A percentile compares a stretch with the other conserved stretches of the same genome.
These are phyloP conservation scores for Nyctibius grandis DNA, from an alignment of 2,797 vertebrate genomes.

Conservation along the genomic window DNA sequence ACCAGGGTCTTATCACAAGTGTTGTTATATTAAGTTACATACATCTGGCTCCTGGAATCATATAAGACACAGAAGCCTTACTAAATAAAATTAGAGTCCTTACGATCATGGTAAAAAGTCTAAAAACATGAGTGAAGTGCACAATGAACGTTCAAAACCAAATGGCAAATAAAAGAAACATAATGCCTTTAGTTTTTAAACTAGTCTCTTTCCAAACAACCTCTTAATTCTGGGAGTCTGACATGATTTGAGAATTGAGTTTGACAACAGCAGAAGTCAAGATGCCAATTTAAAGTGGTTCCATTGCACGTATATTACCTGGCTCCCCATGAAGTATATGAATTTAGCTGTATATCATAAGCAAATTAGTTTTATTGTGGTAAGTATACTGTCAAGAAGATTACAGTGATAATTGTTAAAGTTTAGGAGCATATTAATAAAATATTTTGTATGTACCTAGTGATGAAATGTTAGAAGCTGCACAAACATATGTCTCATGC, in stretches of 20 bases:
- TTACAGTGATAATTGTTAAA: background rate
- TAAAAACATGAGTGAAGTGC: background rate
- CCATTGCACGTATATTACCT: fast-evolving
- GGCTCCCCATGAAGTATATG: fast-evolving
- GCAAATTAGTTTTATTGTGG: background rate
- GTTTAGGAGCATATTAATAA: fast-evolving
- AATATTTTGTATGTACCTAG: background rate
- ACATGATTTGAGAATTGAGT: background rate
- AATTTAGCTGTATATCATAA: background rate
- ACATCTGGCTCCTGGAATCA: background rate
- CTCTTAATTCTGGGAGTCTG: background rate
- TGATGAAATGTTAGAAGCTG: background rate
- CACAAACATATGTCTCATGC: background rate
- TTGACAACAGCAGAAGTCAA: background rate
- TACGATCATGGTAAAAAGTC: background rate
- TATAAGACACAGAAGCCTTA: background rate
- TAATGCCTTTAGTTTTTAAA: background rate
- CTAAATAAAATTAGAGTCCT: background rate
- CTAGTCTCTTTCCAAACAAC: background rate
- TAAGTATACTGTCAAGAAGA: background rate
- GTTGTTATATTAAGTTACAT: background rate
- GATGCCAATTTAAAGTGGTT: background rate
- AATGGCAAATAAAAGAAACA: background rate
- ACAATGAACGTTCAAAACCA: background rate
- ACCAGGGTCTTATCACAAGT: fast-evolving